phyloP scores from a whole-genome alignment of 37 sponge, comb jelly and placozoan genomes.

The Bolinopsis microptera region DNA sequence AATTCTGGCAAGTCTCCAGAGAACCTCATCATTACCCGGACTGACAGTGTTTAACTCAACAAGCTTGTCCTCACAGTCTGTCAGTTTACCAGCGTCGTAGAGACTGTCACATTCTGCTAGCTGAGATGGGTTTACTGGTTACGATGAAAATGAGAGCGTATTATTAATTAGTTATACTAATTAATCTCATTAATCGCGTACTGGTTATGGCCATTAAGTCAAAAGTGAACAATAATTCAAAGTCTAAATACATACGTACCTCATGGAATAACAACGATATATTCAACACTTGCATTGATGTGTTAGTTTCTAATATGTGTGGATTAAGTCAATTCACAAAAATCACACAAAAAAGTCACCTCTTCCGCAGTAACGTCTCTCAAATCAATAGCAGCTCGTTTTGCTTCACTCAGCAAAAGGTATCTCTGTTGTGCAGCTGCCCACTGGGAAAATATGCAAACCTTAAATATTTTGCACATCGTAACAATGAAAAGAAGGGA shows the following conservation, averaged over 20 bases:
- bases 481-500: background rate
- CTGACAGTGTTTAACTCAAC: slow-evolving; percentile 38
- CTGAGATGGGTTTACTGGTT: background rate
- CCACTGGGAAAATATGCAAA: background rate
- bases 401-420: slow-evolving; percentile 1
- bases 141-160: no score
- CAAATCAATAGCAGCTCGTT: background rate
- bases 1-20: slow-evolving; percentile 60
- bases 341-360: background rate
- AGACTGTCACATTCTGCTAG: slow-evolving; percentile 21
- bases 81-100: background rate
- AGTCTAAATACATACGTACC: no score
- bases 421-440: slow-evolving; percentile 27
- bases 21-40: background rate
- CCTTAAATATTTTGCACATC: no score
- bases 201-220: no score
- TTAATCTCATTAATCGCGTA: no score
- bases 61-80: slow-evolving; percentile 12
- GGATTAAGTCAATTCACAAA: no score
- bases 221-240: no score
- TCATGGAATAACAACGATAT: no score
- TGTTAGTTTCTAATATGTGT: no score
- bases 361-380: background rate
- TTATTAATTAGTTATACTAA: no score
- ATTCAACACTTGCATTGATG: no score